Conservation (phyloP, 2,797 vertebrate genomes). For the Sphenopsis melanotis region DNA sequence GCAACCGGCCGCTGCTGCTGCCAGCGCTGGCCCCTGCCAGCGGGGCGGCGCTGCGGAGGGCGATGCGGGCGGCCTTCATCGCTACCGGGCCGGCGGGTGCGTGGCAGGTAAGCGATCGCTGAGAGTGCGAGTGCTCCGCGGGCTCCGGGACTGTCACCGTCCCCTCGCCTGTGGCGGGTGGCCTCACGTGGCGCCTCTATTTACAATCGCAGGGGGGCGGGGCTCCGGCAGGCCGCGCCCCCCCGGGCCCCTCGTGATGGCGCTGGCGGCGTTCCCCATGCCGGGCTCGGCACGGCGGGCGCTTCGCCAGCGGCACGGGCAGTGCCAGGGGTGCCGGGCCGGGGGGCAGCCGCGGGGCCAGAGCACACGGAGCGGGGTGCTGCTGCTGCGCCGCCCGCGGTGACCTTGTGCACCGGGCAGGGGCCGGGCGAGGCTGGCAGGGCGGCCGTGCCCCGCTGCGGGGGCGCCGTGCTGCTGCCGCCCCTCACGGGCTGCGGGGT, state of each 20-base stretch:
- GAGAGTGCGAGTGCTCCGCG: rapidly evolving
- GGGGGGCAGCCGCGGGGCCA: background rate
- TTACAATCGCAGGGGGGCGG: background rate
- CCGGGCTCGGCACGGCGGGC: background rate
- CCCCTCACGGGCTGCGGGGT: background rate
- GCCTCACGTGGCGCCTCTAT: slow-evolving; percentile 19
- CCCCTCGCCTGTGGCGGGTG: rapidly evolving
- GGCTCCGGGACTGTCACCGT: rapidly evolving
- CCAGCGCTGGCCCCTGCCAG: background rate
- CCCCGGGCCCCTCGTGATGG: background rate
- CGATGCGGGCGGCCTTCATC: slow-evolving; percentile 72
- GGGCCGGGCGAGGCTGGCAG: background rate
- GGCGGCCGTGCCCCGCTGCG: background rate
- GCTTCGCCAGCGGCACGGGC: background rate
- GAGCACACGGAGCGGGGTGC: background rate
- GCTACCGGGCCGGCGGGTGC: background rate
- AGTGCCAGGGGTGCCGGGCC: rapidly evolving
- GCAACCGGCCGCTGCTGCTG: slow-evolving; percentile 67
- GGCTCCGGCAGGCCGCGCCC: background rate
- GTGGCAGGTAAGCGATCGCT: background rate
- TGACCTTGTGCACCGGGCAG: background rate
- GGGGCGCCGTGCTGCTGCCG: background rate
- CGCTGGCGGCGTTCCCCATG: background rate
- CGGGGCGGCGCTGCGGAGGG: slow-evolving; percentile 58
- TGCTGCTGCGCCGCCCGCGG: background rate